Percentiles rank a stretch among this genome's conserved stretches.
These are phyloP conservation scores for Megaceryle alcyon DNA, from an alignment of 2,797 vertebrate genomes.

Conservation along the genomic window DNA sequence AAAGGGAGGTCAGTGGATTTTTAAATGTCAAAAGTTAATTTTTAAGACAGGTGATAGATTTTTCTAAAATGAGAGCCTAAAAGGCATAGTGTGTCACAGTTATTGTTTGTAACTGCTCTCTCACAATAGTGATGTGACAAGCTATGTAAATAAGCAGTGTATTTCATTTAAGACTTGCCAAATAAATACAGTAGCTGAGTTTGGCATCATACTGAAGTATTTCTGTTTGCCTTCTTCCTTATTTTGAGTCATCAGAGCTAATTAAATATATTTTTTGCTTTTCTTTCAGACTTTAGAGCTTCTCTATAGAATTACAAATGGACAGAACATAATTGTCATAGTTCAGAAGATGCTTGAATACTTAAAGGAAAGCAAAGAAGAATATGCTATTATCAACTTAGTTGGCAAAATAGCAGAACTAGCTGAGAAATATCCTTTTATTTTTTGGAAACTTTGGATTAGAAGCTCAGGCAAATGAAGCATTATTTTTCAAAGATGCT, in stretches of 20 bases:
- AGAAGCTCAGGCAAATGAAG: not conserved
- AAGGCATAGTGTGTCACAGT: not conserved
- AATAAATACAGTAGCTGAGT: not conserved
- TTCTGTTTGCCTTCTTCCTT: not conserved
- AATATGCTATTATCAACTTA: slow-evolving; percentile 88
- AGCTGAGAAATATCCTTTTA: slow-evolving; percentile 98
- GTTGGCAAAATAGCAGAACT: slow-evolving; percentile 94
- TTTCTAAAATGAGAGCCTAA: not conserved
- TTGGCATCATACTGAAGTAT: not conserved
- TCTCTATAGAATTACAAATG: slow-evolving; percentile 95
- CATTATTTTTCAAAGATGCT: not conserved
- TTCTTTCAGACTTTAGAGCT: slow-evolving; percentile 90
- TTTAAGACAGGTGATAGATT: not conserved
- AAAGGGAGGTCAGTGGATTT: slow-evolving; percentile 87
- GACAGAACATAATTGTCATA: slow-evolving; percentile 92
- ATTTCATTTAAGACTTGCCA: not conserved
- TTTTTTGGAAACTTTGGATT: not conserved
- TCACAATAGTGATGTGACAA: not conserved
- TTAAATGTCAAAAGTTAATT: not conserved
- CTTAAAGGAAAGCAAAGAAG: slow-evolving; percentile 86
- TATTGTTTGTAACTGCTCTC: not conserved
- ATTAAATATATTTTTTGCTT: slow-evolving; percentile 13
- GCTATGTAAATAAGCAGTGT: not conserved
- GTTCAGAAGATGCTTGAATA: slow-evolving; percentile 97
- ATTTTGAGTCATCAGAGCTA: not conserved